phyloP scores from a whole-genome alignment of 2,888 invertebrate genomes.

The Xestia c-nigrum region DNA sequence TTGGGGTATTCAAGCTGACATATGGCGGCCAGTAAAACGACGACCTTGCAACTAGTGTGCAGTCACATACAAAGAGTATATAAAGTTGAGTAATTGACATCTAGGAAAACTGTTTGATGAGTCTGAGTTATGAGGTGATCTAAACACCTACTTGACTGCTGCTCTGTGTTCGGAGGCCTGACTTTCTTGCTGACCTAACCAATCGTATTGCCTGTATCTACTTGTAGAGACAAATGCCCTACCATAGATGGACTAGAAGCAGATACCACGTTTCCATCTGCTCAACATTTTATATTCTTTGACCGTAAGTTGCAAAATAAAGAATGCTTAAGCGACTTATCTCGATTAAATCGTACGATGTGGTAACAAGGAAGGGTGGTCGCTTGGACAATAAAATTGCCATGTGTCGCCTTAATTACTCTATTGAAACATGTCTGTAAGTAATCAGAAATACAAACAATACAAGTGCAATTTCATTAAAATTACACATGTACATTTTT shows the following conservation, averaged over 20 bases:
- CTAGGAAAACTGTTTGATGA: not conserved
- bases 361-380: constrained; percentile 85
- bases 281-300: constrained; percentile 71
- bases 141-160: not conserved
- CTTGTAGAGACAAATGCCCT: not conserved
- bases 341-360: constrained; percentile 85
- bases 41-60: not conserved
- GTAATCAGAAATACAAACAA: constrained; percentile 57
- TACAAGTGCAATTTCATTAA: constrained; percentile 35
- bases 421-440: constrained; percentile 69
- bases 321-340: constrained; percentile 83
- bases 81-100: not conserved
- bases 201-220: not conserved
- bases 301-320: constrained; percentile 82
- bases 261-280: not conserved
- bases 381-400: constrained; percentile 84
- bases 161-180: not conserved
- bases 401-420: constrained; percentile 77
- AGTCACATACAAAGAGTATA: not conserved
- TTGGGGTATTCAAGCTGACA: not conserved
- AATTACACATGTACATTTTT: constrained; percentile 27
- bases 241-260: not conserved
- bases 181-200: not conserved
- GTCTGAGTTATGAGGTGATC: not conserved
- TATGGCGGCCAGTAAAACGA: not conserved